Base-by-base conservation (phyloP, 2,888 invertebrate genomes). In the Chrysotoxum bicinctum region DNA sequence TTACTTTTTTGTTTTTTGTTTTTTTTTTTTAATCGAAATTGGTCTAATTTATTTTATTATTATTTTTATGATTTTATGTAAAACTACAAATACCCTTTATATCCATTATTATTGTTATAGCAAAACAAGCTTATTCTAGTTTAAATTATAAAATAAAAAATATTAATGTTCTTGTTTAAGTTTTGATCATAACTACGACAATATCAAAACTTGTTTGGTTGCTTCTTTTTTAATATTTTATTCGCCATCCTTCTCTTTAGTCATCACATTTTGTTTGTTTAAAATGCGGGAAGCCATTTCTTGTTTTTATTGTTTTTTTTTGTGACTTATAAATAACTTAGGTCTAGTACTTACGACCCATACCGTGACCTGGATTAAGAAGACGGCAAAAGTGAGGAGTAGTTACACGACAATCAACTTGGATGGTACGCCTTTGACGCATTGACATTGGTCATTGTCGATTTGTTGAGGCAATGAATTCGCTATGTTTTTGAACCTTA, bases 321-420 rank as follows among this genome's bases (percentile, higher is more conserved):
- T 16, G 16, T 14, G 16, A 30, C 37, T 35, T 58, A 35, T 26
- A 54, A 37, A 70, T 56, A 56, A 26, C 75, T 84, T 84, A 84
- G 50, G 37, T 87, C 89, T 89, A 92, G 89, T 91, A 91, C 89
- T 91, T 92, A 87, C 92, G 91, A 76, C 89, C 90, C 74, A 90
- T 89, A 62, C 89, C 90, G 78, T 91, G 90, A 87, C 92, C 91
- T 72, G 92, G 92, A 90, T 92, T 92, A 62, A 92, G 89, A 85
- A 91, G 88, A 85, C 92, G 90, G 88, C 92, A 92, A 89, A 91
- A 92, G 90, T 92, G 92, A 87, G 92, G 91, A 84, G 90, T 90
- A 87, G 91, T 92, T 88, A 92, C 92, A 89, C 91, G 90, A 90
- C 91, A 92, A 88, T 91, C 91, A 68, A 90, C 90, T 88, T 90